Percentiles rank a stretch among this genome's conserved stretches.
These are phyloP conservation scores for Stratiomys singularior DNA, from an alignment of 2,888 invertebrate species.

Conservation along the genomic window DNA sequence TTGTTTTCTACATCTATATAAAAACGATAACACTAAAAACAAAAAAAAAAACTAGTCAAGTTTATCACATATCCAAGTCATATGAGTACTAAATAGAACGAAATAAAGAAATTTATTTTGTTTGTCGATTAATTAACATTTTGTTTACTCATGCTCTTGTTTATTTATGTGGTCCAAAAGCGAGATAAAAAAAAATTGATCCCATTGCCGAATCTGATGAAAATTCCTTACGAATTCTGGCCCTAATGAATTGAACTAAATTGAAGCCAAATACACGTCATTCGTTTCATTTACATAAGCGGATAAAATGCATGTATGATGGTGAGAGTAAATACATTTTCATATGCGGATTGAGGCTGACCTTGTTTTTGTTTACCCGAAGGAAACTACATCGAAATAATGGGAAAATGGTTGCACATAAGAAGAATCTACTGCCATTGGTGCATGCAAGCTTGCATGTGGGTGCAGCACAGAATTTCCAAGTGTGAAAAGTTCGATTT, in stretches of 20 bases:
- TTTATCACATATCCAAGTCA: background rate
- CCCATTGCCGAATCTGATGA: background rate
- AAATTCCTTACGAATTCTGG: background rate
- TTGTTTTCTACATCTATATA: too few relatives aligned
- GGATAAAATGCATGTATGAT: background rate
- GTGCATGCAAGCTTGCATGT: too few relatives aligned
- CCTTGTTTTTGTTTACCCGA: too few relatives aligned
- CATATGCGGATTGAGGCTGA: too few relatives aligned
- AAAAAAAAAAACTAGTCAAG: too few relatives aligned
- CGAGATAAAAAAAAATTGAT: background rate
- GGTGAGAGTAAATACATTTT: too few relatives aligned
- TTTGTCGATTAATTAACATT: conserved; percentile 40
- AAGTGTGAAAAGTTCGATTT: too few relatives aligned
- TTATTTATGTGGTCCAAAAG: background rate
- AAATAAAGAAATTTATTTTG: conserved; percentile 13
- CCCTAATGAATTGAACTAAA: background rate
- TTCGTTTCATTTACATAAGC: background rate
- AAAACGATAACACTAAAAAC: too few relatives aligned
- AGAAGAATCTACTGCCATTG: too few relatives aligned
- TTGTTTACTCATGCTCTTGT: conserved; percentile 31
- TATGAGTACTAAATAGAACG: background rate
- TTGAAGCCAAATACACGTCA: background rate
- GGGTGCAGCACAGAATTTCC: too few relatives aligned
- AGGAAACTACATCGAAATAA: too few relatives aligned
- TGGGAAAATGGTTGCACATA: too few relatives aligned